Evolutionary conservation across 2,888 invertebrate genomes (phyloP).

Genomic region (Blastobasis lacticolella): DNA sequence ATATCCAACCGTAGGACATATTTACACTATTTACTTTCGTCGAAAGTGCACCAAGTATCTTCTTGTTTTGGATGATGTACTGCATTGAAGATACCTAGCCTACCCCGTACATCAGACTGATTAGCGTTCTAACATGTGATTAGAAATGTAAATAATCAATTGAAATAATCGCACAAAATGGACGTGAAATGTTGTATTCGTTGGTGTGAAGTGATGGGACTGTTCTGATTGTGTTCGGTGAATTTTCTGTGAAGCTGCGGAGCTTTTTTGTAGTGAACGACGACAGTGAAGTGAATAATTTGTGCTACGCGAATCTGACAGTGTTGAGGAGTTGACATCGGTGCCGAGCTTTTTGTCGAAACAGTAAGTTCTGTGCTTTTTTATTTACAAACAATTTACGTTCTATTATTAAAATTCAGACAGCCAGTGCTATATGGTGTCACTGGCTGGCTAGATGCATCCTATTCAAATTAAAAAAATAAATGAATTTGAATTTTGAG

Average conservation of each 20-base stretch:
- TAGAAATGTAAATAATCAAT: slow-evolving; percentile 55
- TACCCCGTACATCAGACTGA: background rate
- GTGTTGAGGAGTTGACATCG: too few relatives aligned
- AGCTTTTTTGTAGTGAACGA: slow-evolving; percentile 4
- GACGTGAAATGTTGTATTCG: slow-evolving; percentile 50
- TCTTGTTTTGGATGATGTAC: slow-evolving; percentile 27
- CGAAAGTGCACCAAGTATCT: slow-evolving; percentile 37
- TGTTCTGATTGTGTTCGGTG: slow-evolving; percentile 21
- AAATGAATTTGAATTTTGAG: too few relatives aligned
- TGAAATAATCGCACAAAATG: slow-evolving; percentile 52
- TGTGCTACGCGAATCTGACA: too few relatives aligned
- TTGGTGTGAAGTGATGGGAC: slow-evolving; percentile 49
- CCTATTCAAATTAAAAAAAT: too few relatives aligned
- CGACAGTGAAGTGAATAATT: too few relatives aligned
- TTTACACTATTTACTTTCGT: slow-evolving; percentile 16
- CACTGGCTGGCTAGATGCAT: too few relatives aligned
- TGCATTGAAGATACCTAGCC: slow-evolving; percentile 2
- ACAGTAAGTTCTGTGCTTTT: too few relatives aligned
- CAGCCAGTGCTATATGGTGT: too few relatives aligned
- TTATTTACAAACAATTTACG: too few relatives aligned
- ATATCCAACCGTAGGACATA: background rate
- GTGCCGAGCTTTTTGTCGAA: too few relatives aligned
- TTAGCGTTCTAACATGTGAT: slow-evolving; percentile 50
- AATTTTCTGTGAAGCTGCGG: slow-evolving; percentile 9
- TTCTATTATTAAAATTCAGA: too few relatives aligned